Percentiles rank a stretch among this genome's conserved stretches.
Conservation (phyloP, 2,888 invertebrate species). For the Hyles lineata region DNA sequence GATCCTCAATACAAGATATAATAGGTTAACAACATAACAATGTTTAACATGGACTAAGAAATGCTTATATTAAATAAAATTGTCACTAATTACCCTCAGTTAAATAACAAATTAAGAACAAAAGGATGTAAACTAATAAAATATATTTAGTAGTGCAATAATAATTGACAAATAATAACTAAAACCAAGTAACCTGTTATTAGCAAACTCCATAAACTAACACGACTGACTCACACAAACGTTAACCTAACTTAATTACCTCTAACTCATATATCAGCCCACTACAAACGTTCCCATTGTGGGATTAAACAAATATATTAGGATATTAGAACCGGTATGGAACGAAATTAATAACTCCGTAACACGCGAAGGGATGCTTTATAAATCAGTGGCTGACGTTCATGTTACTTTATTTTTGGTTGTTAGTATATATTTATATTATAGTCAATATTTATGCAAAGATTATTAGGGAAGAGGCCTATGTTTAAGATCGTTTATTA, state of each 20-base stretch:
- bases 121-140: too few relatives aligned
- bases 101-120: too few relatives aligned
- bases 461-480: too few relatives aligned
- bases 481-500: too few relatives aligned
- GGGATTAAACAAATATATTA: slow-evolving; percentile 75
- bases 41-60: too few relatives aligned
- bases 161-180: too few relatives aligned
- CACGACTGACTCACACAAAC: slow-evolving; percentile 5
- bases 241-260: slow-evolving; percentile 34
- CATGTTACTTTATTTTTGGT: slow-evolving; percentile 36
- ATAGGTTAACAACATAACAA: too few relatives aligned
- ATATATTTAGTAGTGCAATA: too few relatives aligned
- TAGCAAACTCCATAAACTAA: neutral
- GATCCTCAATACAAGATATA: too few relatives aligned
- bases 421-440: slow-evolving; percentile 22
- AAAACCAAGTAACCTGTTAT: neutral
- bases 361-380: slow-evolving; percentile 65
- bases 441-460: slow-evolving; percentile 29
- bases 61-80: too few relatives aligned
- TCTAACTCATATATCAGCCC: slow-evolving; percentile 48
- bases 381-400: slow-evolving; percentile 40
- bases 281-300: slow-evolving; percentile 39
- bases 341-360: slow-evolving; percentile 55
- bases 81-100: too few relatives aligned
- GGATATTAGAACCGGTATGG: slow-evolving; percentile 54